Conservation (phyloP, 2,888 invertebrate species). For the Lepidocyrtinus sp. region DNA sequence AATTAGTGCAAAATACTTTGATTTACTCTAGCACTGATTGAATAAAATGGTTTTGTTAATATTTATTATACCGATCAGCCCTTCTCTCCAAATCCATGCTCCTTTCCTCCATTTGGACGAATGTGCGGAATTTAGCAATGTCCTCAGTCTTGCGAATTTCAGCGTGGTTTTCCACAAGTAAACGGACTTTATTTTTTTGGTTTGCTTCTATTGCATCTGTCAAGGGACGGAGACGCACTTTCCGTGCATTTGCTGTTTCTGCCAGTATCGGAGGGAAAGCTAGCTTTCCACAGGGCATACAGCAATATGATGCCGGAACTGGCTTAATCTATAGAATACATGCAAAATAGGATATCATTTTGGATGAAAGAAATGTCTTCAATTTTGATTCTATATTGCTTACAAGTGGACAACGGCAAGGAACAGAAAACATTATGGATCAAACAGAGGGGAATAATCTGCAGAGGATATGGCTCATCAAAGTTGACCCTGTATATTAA, state of each 20-base stretch:
- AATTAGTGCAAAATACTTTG: background rate
- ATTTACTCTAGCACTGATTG: background rate
- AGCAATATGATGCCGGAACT: background rate
- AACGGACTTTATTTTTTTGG: conserved; percentile 37
- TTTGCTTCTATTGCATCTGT: conserved; percentile 55
- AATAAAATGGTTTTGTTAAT: background rate
- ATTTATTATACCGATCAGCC: conserved; percentile 53
- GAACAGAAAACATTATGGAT: background rate
- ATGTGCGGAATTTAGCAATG: conserved; percentile 57
- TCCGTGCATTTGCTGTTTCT: background rate
- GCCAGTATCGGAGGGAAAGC: conserved; percentile 6
- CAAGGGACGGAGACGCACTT: conserved; percentile 36
- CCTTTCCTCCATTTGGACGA: conserved; percentile 55
- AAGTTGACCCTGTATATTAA: background rate
- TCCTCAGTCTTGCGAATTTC: conserved; percentile 58
- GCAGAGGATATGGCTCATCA: background rate
- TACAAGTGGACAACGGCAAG: background rate
- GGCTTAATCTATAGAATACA: background rate
- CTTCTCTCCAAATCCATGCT: conserved; percentile 62
- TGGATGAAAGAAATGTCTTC: background rate
- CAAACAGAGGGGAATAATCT: conserved; percentile 15
- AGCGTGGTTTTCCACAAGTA: conserved; percentile 55
- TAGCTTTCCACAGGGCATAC: conserved; percentile 48
- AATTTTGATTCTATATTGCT: background rate
- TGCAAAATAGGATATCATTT: too few relatives aligned